Evolutionary conservation across 2,113 vertebrate genomes (phyloP).

Genomic region (Heteronetta atricapilla): DNA sequence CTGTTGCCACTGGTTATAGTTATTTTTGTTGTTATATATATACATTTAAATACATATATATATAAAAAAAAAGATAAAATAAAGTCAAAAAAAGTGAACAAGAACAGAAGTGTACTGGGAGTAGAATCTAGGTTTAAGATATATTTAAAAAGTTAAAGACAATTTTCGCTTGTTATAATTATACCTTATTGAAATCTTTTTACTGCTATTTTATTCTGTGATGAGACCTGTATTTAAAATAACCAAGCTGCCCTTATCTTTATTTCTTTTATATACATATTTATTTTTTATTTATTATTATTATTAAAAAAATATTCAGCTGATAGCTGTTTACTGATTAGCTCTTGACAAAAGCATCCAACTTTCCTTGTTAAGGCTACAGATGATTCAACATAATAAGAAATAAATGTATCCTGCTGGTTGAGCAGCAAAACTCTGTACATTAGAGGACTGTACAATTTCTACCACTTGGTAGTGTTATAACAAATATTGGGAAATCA

Average conservation of each 20-base stretch:
- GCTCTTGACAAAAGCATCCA: not conserved
- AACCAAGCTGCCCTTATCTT: not conserved
- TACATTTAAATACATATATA: not conserved
- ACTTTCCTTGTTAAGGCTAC: not conserved
- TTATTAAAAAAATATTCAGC: not conserved
- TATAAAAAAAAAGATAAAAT: not conserved
- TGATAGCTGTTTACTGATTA: not conserved
- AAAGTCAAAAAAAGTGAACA: not conserved
- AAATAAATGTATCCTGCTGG: not conserved
- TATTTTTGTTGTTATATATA: not conserved
- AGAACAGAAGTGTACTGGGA: not conserved
- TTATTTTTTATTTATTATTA: too few relatives aligned
- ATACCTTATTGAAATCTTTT: not conserved
- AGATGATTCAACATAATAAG: not conserved
- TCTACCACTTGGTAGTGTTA: not conserved
- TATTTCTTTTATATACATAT: not conserved
- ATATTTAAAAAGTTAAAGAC: not conserved
- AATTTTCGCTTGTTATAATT: not conserved
- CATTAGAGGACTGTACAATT: not conserved
- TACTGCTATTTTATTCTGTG: not conserved
- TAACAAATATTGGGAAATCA: not conserved
- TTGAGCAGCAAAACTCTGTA: not conserved
- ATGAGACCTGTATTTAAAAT: not conserved
- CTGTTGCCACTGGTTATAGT: not conserved
- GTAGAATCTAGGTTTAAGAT: not conserved